phyloP scores from a whole-genome alignment of 2,797 vertebrate species.

The Chanos chanos region DNA sequence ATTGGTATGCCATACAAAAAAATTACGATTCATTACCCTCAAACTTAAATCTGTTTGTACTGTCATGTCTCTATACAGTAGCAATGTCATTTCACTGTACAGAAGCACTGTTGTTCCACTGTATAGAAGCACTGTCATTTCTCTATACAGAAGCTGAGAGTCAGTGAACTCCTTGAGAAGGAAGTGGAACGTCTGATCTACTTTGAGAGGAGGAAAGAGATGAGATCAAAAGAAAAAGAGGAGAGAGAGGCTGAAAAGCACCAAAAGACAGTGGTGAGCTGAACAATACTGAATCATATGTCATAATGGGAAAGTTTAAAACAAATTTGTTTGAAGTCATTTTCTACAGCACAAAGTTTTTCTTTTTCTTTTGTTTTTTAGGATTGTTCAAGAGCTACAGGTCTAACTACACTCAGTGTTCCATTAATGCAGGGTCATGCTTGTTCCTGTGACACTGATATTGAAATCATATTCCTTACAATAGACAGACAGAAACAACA shows the following conservation, averaged over 20 bases:
- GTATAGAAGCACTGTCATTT: not conserved
- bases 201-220: constrained; percentile 57
- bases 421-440: not conserved
- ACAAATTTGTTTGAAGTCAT: no score
- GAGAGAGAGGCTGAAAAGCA: constrained; percentile 53
- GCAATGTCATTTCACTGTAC: not conserved
- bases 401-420: no score
- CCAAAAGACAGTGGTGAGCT: constrained; percentile 57
- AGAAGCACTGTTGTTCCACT: not conserved
- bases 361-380: no score
- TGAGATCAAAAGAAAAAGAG: constrained; percentile 59
- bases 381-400: no score
- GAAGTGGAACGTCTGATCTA: constrained; percentile 75
- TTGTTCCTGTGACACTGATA: not conserved
- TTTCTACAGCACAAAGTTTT: no score
- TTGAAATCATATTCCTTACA: not conserved
- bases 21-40: no score
- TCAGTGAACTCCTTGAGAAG: constrained; percentile 77
- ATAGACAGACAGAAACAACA: not conserved
- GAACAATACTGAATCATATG: not conserved
- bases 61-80: no score
- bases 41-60: no score
- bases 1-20: no score
- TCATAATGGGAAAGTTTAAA: not conserved
- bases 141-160: constrained; percentile 59